These are phyloP conservation scores for Gadus chalcogrammus DNA, from an alignment of 2,113 vertebrate genomes.

Conservation along the genomic window DNA sequence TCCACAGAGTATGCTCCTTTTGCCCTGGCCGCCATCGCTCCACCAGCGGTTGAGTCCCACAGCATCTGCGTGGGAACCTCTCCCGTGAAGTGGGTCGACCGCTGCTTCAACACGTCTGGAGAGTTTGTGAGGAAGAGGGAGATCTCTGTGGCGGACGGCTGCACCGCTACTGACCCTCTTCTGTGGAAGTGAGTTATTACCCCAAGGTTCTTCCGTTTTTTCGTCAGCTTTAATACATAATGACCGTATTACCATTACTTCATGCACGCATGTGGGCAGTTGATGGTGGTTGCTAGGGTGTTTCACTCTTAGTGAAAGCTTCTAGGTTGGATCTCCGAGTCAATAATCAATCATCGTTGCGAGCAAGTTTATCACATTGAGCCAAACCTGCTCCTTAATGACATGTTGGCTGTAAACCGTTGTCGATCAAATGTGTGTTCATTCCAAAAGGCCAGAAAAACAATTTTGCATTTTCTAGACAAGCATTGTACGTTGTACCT, in stretches of 20 bases:
- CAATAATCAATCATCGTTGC: no score
- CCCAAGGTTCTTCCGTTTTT: neutral
- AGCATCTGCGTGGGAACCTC: slow-evolving; percentile 60
- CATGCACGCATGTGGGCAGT: no score
- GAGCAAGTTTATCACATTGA: no score
- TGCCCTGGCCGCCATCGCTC: slow-evolving; percentile 4
- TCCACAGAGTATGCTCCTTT: neutral
- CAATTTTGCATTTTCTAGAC: no score
- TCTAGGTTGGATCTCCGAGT: no score
- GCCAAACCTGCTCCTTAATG: no score
- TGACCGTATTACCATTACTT: neutral
- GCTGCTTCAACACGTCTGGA: slow-evolving; percentile 70
- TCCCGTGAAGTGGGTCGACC: slow-evolving; percentile 44
- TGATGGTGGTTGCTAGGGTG: no score
- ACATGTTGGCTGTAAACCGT: no score
- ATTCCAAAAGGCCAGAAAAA: no score
- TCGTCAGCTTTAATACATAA: neutral
- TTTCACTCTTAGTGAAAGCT: no score
- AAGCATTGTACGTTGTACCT: no score
- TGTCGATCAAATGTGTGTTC: no score
- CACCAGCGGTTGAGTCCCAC: slow-evolving; percentile 27
- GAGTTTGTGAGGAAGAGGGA: slow-evolving; percentile 60
- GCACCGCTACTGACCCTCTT: slow-evolving; percentile 69
- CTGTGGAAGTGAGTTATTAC: slow-evolving; percentile 71
- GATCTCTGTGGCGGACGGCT: slow-evolving; percentile 57